Evolutionary conservation across 2,113 vertebrate species (phyloP).

Genomic region (Mesocricetus auratus): DNA sequence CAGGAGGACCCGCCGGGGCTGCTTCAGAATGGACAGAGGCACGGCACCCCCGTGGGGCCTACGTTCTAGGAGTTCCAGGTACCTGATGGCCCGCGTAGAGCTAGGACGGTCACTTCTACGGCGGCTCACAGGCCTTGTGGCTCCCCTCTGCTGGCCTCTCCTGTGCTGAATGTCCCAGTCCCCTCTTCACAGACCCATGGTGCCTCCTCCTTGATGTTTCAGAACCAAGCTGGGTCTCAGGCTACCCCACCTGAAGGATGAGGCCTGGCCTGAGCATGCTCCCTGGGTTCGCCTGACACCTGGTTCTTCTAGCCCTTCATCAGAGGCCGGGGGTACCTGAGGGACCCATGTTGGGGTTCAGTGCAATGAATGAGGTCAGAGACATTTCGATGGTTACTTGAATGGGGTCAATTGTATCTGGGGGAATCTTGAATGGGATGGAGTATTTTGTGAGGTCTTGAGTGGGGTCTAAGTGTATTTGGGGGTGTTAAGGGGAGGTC

Average conservation of each 20-base stretch:
- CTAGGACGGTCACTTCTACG: fast-evolving
- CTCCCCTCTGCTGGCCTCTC: neutral
- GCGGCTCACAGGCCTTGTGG: neutral
- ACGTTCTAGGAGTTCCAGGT: neutral
- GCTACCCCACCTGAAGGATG: neutral
- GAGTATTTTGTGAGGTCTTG: neutral
- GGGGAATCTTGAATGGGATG: neutral
- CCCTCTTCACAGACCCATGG: neutral
- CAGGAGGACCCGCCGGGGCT: fast-evolving
- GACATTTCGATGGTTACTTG: neutral
- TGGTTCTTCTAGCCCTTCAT: neutral
- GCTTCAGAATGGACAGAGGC: fast-evolving
- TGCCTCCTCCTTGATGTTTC: neutral
- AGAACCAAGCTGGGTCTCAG: neutral
- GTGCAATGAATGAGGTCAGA: neutral
- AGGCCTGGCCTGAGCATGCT: fast-evolving
- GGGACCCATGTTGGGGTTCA: neutral
- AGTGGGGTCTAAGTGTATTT: neutral
- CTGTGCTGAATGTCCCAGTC: neutral
- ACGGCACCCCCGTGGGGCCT: fast-evolving
- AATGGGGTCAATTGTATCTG: neutral
- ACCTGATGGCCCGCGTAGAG: fast-evolving
- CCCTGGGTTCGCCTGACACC: too few species aligned
- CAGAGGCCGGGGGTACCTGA: neutral
- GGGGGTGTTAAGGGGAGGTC: neutral